Base-by-base conservation (phyloP, 2,888 invertebrate genomes). In the Platypus cylindrus region DNA sequence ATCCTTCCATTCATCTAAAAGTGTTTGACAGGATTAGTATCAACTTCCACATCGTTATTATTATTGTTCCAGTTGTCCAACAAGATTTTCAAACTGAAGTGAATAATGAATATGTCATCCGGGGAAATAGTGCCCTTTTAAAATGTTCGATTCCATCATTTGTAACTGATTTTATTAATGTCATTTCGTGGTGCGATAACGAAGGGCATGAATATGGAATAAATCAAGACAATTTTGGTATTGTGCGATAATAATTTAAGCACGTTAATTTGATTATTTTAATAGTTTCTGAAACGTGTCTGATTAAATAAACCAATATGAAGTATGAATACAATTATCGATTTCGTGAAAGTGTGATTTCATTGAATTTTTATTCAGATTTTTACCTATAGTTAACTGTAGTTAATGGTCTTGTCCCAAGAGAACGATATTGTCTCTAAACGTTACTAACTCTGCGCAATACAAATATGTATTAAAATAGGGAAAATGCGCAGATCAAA, bases 31-130 rank as follows among this genome's bases (percentile, higher is more conserved):
- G n/a, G n/a, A n/a, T n/a, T n/a, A n/a, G n/a, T n/a, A n/a, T n/a
- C n/a, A n/a, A n/a, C n/a, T n/a, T n/a, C 13, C 15, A 14, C 3
- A 16, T 12, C 13, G 9, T 26, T 3, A 8, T 26, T 26, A 8
- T n/a, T 9, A 20, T 28, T 34, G 29, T 64, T 66, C 35, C 74
- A 89, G 89, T 87, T 65, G 87, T 87, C 54, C 82, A 84, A 58
- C 87, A 89, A 62, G 79, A 78, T 63, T 89, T 87, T 65, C 84
- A 86, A 64, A 83, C 84, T 44, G 87, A 89, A 70, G 87, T 87
- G 49, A 86, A 86, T 66, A 85, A 86, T 51, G 87, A 89, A 62
- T 86, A 87, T 65, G 86, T 87, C 43, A 89, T 89, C 55, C 75
- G 80, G 55, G 86, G 87, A 44, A 89, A 89, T 60, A 76, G 84